Base-by-base conservation (phyloP, 2,888 invertebrate genomes). In the Leucania comma region DNA sequence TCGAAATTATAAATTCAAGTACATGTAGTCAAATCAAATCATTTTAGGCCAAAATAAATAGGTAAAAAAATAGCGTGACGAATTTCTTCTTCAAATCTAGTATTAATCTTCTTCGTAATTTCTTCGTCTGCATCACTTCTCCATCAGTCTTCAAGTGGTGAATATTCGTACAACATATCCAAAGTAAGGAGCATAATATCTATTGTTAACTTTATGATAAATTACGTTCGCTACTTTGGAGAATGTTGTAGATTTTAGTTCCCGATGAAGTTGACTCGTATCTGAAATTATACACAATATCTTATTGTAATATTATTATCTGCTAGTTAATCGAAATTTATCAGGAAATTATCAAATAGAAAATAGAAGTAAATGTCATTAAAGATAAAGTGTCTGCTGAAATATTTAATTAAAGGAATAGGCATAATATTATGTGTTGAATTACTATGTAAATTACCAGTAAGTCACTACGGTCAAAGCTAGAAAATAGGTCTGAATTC, bases 131-230 rank as follows among this genome's bases (percentile, higher is more conserved):
- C 46, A 32, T 29, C 46, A 22, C 12, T 73, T 59, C 54, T 32
- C 50, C 63, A 58, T 14, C 32, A 38, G 32, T 70, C 51, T 53
- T 76, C 77, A 50, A 64, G 24, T 62, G 93, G 59, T 70, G 95
- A 81, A 22, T 82, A 73, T 90, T 94, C 94, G 85, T 89, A 91
- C 94, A 95, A 94, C 90, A 91, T 94, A 93, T 94, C 94, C 95
- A 94, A 94, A 94, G 93, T 95, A 94, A 94, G 91, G 94, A 90
- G 95, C 96, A 96, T 96, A 96, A 96, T 96, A 95, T 95, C 95
- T 92, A 90, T 92, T 81, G 81, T 71, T 78, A 72, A 86, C 64
- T 91, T 93, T 90, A 94, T 93, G 95, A 95, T 94, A 95, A 94
- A 95, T 95, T 95, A 95, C 90, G 93, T 90, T 91, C 93, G 92